Evolutionary conservation across 2,888 invertebrate genomes (phyloP).

Genomic region (Troides aeacus): DNA sequence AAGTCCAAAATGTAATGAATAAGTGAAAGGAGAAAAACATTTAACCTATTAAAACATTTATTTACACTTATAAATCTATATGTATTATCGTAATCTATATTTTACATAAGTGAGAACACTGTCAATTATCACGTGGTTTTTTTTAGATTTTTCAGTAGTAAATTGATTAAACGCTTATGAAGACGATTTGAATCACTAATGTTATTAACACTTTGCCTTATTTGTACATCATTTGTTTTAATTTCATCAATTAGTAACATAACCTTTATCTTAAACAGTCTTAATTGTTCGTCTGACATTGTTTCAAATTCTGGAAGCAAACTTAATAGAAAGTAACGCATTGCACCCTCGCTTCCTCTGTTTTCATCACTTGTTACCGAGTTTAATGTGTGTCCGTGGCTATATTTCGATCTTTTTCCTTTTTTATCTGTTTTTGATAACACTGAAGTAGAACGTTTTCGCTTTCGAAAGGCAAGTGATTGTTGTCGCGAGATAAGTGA

Average conservation of each 20-base stretch:
- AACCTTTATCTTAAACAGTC: conserved; percentile 46
- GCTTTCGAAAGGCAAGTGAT: conserved; percentile 3
- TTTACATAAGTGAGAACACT: too few relatives aligned
- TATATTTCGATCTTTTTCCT: conserved; percentile 6
- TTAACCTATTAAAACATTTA: too few relatives aligned
- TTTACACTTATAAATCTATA: too few relatives aligned
- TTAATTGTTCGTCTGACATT: conserved; percentile 44
- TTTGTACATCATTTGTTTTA: conserved; percentile 35
- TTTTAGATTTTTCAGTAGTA: conserved; percentile 17
- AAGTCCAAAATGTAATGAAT: too few relatives aligned
- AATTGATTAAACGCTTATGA: conserved; percentile 43
- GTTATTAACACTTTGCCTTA: conserved; percentile 21
- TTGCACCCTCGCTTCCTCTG: conserved; percentile 30
- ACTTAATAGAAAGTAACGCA: conserved; percentile 44
- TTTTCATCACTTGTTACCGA: conserved; percentile 6
- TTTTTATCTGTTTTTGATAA: conserved; percentile 14
- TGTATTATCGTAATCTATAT: too few relatives aligned
- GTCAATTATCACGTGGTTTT: background rate
- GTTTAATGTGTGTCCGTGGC: conserved; percentile 1
- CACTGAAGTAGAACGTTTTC: conserved; percentile 6
- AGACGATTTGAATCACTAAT: conserved; percentile 34
- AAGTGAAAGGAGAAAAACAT: too few relatives aligned
- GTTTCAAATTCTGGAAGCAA: conserved; percentile 45
- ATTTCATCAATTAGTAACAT: conserved; percentile 45
- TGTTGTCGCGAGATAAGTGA: conserved; percentile 1